Evolutionary conservation across 23 tunicate species (phyloP).

Genomic region (Phallusia fumigata): DNA sequence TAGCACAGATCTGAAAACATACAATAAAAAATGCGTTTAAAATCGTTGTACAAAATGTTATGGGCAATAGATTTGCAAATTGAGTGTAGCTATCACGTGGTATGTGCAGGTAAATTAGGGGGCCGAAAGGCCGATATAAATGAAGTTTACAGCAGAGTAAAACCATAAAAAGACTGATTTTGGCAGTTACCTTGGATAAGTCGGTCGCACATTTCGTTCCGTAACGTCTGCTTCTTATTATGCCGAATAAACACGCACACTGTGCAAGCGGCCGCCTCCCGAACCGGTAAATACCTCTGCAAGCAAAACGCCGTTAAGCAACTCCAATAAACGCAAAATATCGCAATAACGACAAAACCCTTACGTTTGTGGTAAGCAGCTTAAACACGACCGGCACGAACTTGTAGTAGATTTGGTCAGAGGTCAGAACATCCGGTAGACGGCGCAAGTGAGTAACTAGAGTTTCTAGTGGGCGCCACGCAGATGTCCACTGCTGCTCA

Average conservation of each 20-base stretch:
- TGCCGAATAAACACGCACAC: slow-evolving; percentile 79
- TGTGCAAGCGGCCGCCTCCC: slow-evolving; percentile 68
- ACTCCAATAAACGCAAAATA: neutral
- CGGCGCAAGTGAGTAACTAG: slow-evolving; percentile 68
- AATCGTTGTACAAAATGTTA: too few relatives aligned
- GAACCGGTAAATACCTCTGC: slow-evolving; percentile 80
- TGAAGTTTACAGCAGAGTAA: too few relatives aligned
- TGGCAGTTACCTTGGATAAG: slow-evolving; percentile 62
- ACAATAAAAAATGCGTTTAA: neutral
- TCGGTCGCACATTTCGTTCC: slow-evolving; percentile 66
- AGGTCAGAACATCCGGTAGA: slow-evolving; percentile 70
- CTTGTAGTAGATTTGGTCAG: slow-evolving; percentile 87
- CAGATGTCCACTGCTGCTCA: slow-evolving; percentile 71
- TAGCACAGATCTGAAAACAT: slow-evolving; percentile 55
- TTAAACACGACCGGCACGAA: slow-evolving; percentile 74
- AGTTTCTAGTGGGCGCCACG: slow-evolving; percentile 76
- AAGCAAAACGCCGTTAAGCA: neutral
- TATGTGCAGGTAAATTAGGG: too few relatives aligned
- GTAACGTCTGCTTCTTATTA: slow-evolving; percentile 59
- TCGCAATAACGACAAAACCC: neutral
- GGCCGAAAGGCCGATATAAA: too few relatives aligned
- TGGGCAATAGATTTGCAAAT: too few relatives aligned
- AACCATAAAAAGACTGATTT: too few relatives aligned
- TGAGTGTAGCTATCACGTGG: too few relatives aligned
- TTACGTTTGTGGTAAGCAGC: slow-evolving; percentile 72